phyloP scores from a whole-genome alignment of 2,113 vertebrate species.

The Cynopterus brachyotis region DNA sequence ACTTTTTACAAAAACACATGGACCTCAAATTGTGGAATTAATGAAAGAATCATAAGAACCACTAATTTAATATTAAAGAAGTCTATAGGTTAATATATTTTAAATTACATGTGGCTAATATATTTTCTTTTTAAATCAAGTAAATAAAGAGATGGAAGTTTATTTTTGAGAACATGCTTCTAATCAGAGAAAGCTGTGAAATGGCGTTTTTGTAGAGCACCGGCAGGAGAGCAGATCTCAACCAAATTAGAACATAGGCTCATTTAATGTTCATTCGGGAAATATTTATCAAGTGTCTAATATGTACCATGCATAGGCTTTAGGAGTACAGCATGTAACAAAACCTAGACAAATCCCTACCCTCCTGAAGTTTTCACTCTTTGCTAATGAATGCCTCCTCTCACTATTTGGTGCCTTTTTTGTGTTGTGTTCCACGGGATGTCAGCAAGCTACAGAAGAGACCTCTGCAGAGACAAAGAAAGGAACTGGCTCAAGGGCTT shows the following conservation, averaged over 20 bases:
- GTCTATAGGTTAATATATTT: background rate
- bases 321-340: background rate
- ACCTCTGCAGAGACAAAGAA: background rate
- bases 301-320: background rate
- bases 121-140: slow-evolving; percentile 19
- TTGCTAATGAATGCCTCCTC: background rate
- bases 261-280: background rate
- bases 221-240: background rate
- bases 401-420: background rate
- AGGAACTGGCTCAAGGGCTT: background rate
- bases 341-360: background rate
- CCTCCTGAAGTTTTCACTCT: background rate
- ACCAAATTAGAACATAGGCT: background rate
- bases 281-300: background rate
- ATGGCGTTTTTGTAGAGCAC: background rate
- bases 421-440: background rate
- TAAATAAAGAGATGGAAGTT: background rate
- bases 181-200: background rate
- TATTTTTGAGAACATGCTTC: background rate
- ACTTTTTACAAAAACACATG: background rate
- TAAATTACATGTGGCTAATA: background rate
- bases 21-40: background rate
- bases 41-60: background rate
- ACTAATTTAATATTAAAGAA: background rate
- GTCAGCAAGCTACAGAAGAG: background rate